phyloP scores from a whole-genome alignment of 2,797 vertebrate species.

The Falco biarmicus region DNA sequence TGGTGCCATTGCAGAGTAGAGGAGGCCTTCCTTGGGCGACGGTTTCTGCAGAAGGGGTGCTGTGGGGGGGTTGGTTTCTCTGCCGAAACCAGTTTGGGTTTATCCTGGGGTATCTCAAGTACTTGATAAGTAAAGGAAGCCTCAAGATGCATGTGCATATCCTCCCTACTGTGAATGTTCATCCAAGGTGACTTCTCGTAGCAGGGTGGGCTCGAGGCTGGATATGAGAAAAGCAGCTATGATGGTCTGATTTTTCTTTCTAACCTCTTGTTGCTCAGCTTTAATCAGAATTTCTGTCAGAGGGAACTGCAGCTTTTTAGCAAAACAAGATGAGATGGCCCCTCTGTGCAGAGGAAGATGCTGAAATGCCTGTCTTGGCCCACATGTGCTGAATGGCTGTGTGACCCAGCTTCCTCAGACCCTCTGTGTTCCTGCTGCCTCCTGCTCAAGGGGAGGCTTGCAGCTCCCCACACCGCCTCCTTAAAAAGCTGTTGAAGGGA shows the following conservation, averaged over 20 bases:
- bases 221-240: not conserved
- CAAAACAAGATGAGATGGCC: not conserved
- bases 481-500: not conserved
- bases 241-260: not conserved
- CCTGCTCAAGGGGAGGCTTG: accelerated
- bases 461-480: accelerated
- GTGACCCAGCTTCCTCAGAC: not conserved
- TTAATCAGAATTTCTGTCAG: not conserved
- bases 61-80: accelerated
- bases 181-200: accelerated
- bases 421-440: accelerated
- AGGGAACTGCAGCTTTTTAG: not conserved
- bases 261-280: not conserved
- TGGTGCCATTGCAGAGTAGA: accelerated
- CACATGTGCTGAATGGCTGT: accelerated
- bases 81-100: not conserved
- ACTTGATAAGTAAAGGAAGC: not conserved
- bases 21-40: not conserved
- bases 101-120: too few species aligned
- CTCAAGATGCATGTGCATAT: accelerated
- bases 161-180: not conserved
- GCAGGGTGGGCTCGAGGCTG: not conserved
- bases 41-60: not conserved
- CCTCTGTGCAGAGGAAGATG: not conserved
- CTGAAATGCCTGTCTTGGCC: not conserved